Conservation (phyloP, 2,113 vertebrate species). For the Ginglymostoma cirratum region DNA sequence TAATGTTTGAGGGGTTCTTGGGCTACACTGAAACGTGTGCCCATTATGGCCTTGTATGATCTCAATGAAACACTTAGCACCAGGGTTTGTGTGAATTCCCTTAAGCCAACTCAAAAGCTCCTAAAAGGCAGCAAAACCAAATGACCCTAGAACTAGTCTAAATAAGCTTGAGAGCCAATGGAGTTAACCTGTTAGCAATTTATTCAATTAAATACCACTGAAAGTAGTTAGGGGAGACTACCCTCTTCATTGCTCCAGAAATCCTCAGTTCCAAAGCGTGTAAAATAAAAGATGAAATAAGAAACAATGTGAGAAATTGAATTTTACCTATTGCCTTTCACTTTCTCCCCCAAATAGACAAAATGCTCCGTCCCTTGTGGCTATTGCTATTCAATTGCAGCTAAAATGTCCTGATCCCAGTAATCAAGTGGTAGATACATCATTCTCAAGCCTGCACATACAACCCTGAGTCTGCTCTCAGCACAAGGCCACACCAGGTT, state of each 20-base stretch:
- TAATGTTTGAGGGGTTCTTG: not conserved
- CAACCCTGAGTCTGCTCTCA: not conserved
- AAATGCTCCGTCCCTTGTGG: not conserved
- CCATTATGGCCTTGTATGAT: not conserved
- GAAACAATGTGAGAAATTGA: not conserved
- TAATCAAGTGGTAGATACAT: not conserved
- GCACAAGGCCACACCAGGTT: not conserved
- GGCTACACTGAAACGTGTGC: not conserved
- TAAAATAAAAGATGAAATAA: not conserved
- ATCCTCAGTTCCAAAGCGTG: not conserved
- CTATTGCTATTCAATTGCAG: not conserved
- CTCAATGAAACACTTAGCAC: not conserved
- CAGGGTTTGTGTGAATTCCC: not conserved
- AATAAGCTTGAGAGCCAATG: not conserved
- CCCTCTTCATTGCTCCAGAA: not conserved
- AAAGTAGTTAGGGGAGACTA: not conserved
- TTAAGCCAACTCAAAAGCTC: not conserved
- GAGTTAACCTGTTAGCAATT: not conserved
- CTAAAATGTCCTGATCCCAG: not conserved
- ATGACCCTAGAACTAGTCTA: not conserved
- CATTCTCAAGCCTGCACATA: not conserved
- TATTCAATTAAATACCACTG: not conserved
- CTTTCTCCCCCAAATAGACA: not conserved
- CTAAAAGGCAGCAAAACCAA: too few relatives aligned
- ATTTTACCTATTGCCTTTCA: not conserved